Evolutionary conservation across 2,113 vertebrate species (phyloP).

Genomic region (Bolborhynchus lineola): DNA sequence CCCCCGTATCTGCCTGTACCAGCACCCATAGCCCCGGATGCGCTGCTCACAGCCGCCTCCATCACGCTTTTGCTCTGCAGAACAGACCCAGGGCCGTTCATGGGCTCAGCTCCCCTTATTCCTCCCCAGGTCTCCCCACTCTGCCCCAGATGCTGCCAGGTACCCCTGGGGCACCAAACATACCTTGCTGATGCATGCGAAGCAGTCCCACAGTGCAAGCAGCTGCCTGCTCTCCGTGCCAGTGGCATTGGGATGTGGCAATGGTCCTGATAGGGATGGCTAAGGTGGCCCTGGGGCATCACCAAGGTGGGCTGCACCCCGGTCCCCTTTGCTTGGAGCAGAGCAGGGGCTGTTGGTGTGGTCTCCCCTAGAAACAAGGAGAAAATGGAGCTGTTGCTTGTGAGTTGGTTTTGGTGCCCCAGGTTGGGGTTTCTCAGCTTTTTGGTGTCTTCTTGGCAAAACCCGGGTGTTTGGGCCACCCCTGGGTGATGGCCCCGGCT

Average conservation of each 20-base stretch:
- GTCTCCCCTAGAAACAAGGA: background rate
- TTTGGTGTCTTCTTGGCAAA: fast-evolving
- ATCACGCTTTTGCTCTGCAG: fast-evolving
- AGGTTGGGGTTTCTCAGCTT: background rate
- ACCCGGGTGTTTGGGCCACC: fast-evolving
- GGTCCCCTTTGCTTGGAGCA: background rate
- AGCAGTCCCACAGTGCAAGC: fast-evolving
- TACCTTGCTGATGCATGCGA: fast-evolving
- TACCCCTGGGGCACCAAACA: background rate
- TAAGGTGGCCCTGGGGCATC: background rate
- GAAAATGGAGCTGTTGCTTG: fast-evolving
- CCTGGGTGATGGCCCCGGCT: background rate
- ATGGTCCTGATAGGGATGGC: background rate
- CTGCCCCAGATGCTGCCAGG: background rate
- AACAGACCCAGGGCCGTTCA: fast-evolving
- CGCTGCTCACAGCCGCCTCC: background rate
- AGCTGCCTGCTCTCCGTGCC: background rate
- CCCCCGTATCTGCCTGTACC: fast-evolving
- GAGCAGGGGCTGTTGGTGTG: background rate
- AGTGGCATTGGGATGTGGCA: background rate
- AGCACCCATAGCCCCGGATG: fast-evolving
- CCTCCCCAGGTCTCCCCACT: fast-evolving
- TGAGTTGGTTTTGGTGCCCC: background rate
- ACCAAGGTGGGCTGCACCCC: background rate
- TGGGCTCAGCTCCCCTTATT: background rate